Base-by-base conservation (phyloP, 1,140 invertebrate species). In the Drosophila pachea region DNA sequence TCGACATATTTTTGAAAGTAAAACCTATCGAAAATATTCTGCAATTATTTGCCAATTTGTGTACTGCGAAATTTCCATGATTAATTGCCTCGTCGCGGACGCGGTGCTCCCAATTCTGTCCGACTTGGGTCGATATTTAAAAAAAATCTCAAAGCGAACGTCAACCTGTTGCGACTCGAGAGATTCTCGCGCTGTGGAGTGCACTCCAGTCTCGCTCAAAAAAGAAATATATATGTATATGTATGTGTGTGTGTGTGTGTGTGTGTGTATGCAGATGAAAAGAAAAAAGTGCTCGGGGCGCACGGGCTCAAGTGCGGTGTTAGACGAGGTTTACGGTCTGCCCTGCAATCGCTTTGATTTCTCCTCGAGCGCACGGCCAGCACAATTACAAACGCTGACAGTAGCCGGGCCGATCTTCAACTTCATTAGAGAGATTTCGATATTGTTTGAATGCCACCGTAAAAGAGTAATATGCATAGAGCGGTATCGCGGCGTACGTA, bases 341-440 rank as follows among this genome's bases (percentile, higher is more conserved):
- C 63, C 68, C 68, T 73, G 66, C 70, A 73, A 58, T 68, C 54
- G 68, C 50, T 71, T 71, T 71, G 68, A 71, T 71, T 71, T 71
- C 68, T 67, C 68, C 33, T 11, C 43, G 42, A 42, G 31, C 35
- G 49, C 40, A 50, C 32, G 40, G 40, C 22, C 31, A 48, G 67
- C 52, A 69, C 75, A 77, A 88, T 88, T 88, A 83, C 68, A 70
- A 66, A 53, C 68, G 76, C 78, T 67, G 82, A 88, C 86, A 87
- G 86, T 88, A 88, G 86, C 86, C 47, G 62, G 62, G 73, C 59
- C 79, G 72, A 86, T 88, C 86, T 88, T 88, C 86, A 88, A 86
- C 86, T 88, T 88, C 86, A 88, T 88, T 88, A 88, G 86, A 86
- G 83, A 76, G 74, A 83, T 86, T 86, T 79, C 68, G 74, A 87